These are phyloP conservation scores for Nansenia antarctica DNA, from an alignment of 2,113 vertebrate genomes.

Conservation along the genomic window DNA sequence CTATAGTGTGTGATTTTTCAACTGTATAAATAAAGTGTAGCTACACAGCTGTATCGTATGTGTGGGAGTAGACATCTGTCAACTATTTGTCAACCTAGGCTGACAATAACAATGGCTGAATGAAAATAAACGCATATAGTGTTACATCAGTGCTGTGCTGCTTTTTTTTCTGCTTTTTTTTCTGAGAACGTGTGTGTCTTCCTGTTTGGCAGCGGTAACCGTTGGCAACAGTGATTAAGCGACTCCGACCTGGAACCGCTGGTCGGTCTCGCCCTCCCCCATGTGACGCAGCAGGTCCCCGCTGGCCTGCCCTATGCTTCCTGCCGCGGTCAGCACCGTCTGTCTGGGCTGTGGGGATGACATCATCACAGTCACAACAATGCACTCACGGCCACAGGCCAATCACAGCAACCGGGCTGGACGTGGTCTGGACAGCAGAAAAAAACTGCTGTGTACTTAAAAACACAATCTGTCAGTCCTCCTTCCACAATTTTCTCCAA, in stretches of 20 bases:
- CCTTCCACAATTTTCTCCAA: neutral
- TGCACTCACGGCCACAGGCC: neutral
- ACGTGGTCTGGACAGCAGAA: too few species aligned
- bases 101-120: conserved; percentile 19
- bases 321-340: conserved; percentile 95
- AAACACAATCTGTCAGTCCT: neutral
- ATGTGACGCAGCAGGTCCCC: conserved; percentile 96
- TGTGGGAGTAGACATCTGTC: too few species aligned
- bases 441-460: neutral
- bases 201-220: conserved; percentile 58
- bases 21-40: too few species aligned
- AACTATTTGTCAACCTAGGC: neutral
- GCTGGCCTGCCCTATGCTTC: conserved; percentile 96
- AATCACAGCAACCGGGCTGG: neutral
- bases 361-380: conserved; percentile 51
- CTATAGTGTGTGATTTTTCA: too few species aligned
- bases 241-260: conserved; percentile 90
- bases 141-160: conserved; percentile 39
- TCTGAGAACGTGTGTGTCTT: conserved; percentile 48
- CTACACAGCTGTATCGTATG: too few species aligned
- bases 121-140: conserved; percentile 32
- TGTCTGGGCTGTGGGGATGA: conserved; percentile 86
- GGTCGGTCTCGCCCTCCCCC: conserved; percentile 97
- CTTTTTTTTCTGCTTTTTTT: too few species aligned
- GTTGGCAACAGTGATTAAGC: conserved; percentile 55